Evolutionary conservation across 30 jellyfish, hydroid and myxozoan species (phyloP).

Genomic region (Clytia hemisphaerica): DNA sequence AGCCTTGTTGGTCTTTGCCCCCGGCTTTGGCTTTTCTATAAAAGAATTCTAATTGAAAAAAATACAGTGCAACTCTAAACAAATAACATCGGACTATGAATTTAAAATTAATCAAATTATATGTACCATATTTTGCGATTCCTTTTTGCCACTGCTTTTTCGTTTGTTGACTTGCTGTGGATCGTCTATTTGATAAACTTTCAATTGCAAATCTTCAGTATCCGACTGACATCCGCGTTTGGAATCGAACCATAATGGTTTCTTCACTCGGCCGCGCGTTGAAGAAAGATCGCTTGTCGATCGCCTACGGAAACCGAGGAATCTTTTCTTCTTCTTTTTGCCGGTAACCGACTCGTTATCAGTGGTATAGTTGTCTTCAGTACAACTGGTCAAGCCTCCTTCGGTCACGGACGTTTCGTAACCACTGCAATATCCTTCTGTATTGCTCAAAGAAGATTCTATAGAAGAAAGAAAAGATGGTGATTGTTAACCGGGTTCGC

Average conservation of each 20-base stretch:
- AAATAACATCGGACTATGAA: no score
- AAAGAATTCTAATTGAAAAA: no score
- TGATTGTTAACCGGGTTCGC: no score
- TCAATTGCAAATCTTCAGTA: slow-evolving; percentile 68
- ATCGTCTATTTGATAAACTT: slow-evolving; percentile 84
- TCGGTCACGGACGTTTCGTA: slow-evolving; percentile 92
- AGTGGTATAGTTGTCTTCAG: slow-evolving; percentile 30
- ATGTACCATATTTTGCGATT: no score
- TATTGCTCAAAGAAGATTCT: no score
- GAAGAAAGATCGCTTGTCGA: slow-evolving; percentile 65
- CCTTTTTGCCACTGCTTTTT: no score
- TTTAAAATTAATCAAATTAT: no score
- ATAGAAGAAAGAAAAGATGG: no score
- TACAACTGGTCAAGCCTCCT: slow-evolving; percentile 67
- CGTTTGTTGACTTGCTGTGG: slow-evolving; percentile 15
- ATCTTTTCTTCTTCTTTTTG: slow-evolving; percentile 12
- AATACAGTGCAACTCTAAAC: no score
- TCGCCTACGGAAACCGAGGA: slow-evolving; percentile 85
- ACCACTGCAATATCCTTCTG: slow-evolving; percentile 93
- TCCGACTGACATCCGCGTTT: slow-evolving; percentile 55
- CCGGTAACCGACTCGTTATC: slow-evolving; percentile 17
- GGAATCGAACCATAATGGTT: slow-evolving; percentile 87
- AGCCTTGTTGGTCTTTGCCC: no score
- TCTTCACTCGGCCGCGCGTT: slow-evolving; percentile 69
- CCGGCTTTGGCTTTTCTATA: no score